A percentile compares a stretch with the other conserved stretches of the same genome.
Conservation (phyloP, 2,888 invertebrate species). For the Netelia virgata region DNA sequence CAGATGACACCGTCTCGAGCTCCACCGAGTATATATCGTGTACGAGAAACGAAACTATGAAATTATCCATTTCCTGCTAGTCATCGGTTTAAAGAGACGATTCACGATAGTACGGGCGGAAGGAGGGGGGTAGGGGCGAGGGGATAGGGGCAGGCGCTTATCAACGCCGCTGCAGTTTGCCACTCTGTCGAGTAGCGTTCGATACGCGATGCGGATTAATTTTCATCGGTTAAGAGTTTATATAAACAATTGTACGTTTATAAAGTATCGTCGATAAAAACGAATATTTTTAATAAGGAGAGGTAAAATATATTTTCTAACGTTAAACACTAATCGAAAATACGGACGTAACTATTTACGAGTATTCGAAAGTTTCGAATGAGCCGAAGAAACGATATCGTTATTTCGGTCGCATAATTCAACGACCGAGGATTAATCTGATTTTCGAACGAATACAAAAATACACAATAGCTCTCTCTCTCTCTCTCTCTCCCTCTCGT, state of each 20-base stretch:
- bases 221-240: background rate
- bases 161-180: background rate
- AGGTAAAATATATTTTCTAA: too few species aligned
- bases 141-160: background rate
- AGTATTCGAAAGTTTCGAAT: background rate
- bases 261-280: background rate
- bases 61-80: slow-evolving; percentile 79
- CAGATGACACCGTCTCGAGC: slow-evolving; percentile 78
- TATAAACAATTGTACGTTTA: background rate
- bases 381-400: background rate
- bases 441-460: too few species aligned
- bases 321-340: too few species aligned
- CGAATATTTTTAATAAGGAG: too few species aligned
- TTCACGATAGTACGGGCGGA: background rate
- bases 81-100: slow-evolving; percentile 44
- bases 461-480: too few species aligned
- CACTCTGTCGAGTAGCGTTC: background rate
- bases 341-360: background rate
- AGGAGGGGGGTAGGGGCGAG: background rate
- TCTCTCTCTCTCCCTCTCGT: too few species aligned
- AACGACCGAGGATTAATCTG: background rate
- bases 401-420: background rate
- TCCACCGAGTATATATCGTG: slow-evolving; percentile 49
- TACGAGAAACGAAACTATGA: slow-evolving; percentile 67
- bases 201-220: background rate